phyloP scores from a whole-genome alignment of 2,888 invertebrate species.

The Cryptops parisi region DNA sequence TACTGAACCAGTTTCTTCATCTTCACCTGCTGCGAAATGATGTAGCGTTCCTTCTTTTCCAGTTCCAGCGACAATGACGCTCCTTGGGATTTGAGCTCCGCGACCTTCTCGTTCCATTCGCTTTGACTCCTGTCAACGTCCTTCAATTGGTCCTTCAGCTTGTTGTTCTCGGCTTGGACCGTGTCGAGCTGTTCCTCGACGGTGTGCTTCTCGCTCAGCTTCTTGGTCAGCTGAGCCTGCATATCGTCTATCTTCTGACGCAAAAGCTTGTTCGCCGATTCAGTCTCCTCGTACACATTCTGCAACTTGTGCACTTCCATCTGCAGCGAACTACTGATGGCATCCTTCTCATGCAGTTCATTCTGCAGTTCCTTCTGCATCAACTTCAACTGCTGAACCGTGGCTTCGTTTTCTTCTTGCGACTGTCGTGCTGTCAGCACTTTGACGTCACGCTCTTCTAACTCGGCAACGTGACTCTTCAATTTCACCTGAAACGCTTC shows the following conservation, averaged over 20 bases:
- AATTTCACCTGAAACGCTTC: not conserved
- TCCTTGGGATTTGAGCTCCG: not conserved
- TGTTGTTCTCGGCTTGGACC: constrained; percentile 1
- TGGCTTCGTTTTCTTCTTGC: constrained; percentile 11
- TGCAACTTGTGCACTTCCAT: constrained; percentile 8
- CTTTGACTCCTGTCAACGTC: not conserved
- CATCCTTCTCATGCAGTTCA: constrained; percentile 13
- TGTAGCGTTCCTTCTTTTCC: constrained; percentile 8
- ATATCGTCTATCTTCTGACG: constrained; percentile 4
- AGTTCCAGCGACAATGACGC: constrained; percentile 7
- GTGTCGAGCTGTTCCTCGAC: not conserved
- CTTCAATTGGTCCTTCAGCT: constrained; percentile 2
- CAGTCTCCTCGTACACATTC: constrained; percentile 6
- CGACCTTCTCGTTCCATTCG: constrained; percentile 1
- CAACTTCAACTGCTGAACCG: constrained; percentile 2
- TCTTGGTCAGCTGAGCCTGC: constrained; percentile 1
- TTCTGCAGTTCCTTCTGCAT: constrained; percentile 9
- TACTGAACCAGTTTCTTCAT: constrained; percentile 7
- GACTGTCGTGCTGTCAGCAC: not conserved
- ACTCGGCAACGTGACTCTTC: constrained; percentile 1
- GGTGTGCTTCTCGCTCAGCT: not conserved
- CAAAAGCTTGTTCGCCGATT: constrained; percentile 5
- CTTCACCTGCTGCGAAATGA: constrained; percentile 6
- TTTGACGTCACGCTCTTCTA: constrained; percentile 1
- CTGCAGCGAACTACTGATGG: constrained; percentile 3